A percentile compares a stretch with the other conserved stretches of the same genome.
Evolutionary conservation across 2,113 vertebrate genomes (phyloP).

Genomic region (Cyrtonyx montezumae): DNA sequence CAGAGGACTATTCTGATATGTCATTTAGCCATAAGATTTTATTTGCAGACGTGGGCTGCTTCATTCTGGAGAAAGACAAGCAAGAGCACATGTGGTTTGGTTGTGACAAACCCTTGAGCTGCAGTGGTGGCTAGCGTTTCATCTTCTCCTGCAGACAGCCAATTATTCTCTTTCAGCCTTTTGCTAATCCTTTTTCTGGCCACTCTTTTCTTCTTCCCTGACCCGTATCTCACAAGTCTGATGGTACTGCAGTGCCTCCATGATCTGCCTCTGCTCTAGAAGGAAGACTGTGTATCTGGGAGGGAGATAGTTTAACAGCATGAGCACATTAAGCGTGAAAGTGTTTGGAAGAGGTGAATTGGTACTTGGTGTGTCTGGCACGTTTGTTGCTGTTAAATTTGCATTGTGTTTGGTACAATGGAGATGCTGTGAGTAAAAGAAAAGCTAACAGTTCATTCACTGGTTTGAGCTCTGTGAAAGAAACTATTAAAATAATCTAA

Average conservation of each 20-base stretch:
- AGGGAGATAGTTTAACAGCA: background rate
- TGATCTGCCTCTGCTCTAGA: background rate
- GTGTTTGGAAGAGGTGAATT: background rate
- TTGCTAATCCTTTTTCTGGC: background rate
- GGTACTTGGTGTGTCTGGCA: fast-evolving
- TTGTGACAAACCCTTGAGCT: background rate
- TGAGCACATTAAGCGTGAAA: background rate
- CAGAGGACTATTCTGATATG: background rate
- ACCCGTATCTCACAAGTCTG: background rate
- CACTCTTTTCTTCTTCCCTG: background rate
- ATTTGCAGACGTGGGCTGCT: background rate
- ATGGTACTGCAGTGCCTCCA: background rate
- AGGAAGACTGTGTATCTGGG: background rate
- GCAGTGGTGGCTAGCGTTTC: background rate
- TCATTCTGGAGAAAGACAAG: background rate
- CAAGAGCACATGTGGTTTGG: background rate
- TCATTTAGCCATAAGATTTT: background rate
- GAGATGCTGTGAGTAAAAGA: background rate
- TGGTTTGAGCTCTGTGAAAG: background rate
- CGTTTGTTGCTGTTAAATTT: background rate
- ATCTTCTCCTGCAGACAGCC: background rate
- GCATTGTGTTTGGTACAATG: background rate
- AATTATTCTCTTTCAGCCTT: background rate
- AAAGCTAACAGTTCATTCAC: background rate
- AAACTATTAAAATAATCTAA: background rate